Percentiles rank a stretch among this genome's conserved stretches.
Evolutionary conservation across 1,140 invertebrate genomes (phyloP).

Genomic region (Drosophila rufa): DNA sequence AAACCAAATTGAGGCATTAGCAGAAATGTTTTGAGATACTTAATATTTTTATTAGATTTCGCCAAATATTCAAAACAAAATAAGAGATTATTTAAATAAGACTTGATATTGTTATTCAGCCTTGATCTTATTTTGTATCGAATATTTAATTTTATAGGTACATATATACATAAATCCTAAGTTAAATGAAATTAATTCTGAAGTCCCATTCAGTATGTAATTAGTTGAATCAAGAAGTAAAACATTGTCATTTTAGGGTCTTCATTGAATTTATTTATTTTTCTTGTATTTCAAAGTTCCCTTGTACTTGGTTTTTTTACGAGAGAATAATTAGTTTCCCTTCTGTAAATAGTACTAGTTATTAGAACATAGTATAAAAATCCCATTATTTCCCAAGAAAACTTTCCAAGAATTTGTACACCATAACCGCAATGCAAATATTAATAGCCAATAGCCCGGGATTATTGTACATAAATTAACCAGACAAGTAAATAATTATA

Average conservation of each 20-base stretch:
- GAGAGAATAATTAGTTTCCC: no score
- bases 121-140: no score
- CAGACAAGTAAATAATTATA: slow-evolving; percentile 10
- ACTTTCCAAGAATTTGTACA: background rate
- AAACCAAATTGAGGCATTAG: slow-evolving; percentile 6
- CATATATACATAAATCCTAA: no score
- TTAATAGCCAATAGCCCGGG: slow-evolving; percentile 3
- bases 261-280: no score
- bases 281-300: no score
- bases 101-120: background rate
- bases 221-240: no score
- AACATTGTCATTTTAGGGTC: no score
- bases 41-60: background rate
- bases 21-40: background rate
- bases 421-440: slow-evolving; percentile 26
- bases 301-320: no score
- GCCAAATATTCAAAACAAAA: background rate
- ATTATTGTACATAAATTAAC: slow-evolving; percentile 33
- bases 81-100: slow-evolving; percentile 8
- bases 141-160: no score
- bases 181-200: no score
- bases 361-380: background rate
- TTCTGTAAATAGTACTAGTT: no score
- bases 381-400: background rate
- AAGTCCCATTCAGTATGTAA: no score